Base-by-base conservation (phyloP, 2,113 vertebrate genomes). In the Scomber japonicus region DNA sequence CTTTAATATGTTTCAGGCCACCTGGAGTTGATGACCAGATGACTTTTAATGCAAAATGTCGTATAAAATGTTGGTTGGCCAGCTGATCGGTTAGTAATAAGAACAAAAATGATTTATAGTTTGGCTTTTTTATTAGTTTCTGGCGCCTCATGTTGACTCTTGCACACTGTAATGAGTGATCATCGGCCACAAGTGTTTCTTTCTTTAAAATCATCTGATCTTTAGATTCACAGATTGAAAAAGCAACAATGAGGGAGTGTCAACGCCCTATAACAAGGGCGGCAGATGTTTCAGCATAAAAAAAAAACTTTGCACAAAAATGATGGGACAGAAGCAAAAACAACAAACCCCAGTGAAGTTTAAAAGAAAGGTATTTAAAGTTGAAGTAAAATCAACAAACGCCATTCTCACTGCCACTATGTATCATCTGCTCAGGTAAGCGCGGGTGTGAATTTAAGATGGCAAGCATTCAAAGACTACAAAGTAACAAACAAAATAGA, bases 381-480 rank as follows among this genome's bases (percentile, higher is more conserved):
- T 27, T 27, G 24, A 27, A 27, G 24, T 27, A 27, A 27, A 27
- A 27, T 27, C 24, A 27, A 27, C 24, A 27, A 27, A 27, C 24
- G 24, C 24, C 24, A 27, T 27, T 27, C 24, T 27, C 24, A 27
- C 24, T 27, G 24, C 24, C 24, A 27, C 24, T 27, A 55, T 2
- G 3, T 71, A 66, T 71, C 76, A 80, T 40, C 60, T 45, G 16
- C 5, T 61, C 66, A 71, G 66, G 72, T 76, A 46, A 59, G 14
- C 17, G 15, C 3, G 17, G 17, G 71, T 76, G 71, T 24, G 53
- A 15, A 19, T 15, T n/a, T 35, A 21, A 83, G 48, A 57, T 46
- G 3, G 6, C 14, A 78, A n/a, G 11, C 16, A 6, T 15, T 40
- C 40, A 54, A 53, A 24, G 14, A 45, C 8, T 3, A 8, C 49